A percentile compares a stretch with the other conserved stretches of the same genome.
phyloP scores from a whole-genome alignment of 35 echinoderm and acorn worm species.

The Patiria miniata region DNA sequence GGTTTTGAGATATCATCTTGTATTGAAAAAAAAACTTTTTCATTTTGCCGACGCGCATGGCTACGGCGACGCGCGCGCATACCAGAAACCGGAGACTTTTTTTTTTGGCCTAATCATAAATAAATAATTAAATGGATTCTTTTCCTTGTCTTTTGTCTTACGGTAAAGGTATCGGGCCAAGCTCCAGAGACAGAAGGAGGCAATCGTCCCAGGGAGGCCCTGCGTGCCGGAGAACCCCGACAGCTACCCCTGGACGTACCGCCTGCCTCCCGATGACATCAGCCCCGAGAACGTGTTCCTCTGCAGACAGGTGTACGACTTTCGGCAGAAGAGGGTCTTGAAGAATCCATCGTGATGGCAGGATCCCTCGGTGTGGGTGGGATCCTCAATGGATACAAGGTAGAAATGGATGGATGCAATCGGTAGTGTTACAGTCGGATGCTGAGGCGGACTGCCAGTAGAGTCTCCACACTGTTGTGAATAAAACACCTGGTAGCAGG shows the following conservation, averaged over 20 bases:
- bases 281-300: constrained; percentile 76
- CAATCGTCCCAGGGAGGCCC: constrained; percentile 40
- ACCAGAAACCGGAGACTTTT: no score
- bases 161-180: constrained; percentile 60
- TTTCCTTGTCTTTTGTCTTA: background rate
- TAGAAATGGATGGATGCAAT: background rate
- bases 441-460: no score
- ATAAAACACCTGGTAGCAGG: no score
- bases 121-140: background rate
- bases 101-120: no score
- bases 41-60: no score
- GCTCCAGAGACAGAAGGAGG: constrained; percentile 72
- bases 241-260: constrained; percentile 48
- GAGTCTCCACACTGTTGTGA: no score
- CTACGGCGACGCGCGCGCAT: no score
- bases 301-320: constrained; percentile 97
- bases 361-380: background rate
- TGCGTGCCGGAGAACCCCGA: constrained; percentile 65
- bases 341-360: constrained; percentile 79
- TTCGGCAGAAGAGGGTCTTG: constrained; percentile 81
- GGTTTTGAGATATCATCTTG: no score
- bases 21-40: no score
- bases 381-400: background rate
- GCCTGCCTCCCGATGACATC: constrained; percentile 45
- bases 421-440: no score